Evolutionary conservation across 2,797 vertebrate genomes (phyloP).

Genomic region (Channallabes apus): DNA sequence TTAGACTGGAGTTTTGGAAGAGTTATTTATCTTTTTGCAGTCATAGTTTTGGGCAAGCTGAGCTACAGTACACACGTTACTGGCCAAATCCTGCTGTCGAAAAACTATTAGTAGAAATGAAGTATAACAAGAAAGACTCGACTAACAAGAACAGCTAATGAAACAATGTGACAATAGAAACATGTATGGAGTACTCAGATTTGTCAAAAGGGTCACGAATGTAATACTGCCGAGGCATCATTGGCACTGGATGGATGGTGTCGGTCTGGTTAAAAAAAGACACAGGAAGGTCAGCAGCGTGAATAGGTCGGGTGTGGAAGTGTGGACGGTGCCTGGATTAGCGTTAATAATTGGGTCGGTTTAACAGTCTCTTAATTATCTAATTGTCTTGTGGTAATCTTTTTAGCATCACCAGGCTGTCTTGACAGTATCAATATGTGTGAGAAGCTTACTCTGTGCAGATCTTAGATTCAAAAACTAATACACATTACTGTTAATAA

Average conservation of each 20-base stretch:
- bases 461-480: slow-evolving; percentile 37
- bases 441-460: slow-evolving; percentile 32
- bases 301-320: not conserved
- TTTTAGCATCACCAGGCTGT: slow-evolving; percentile 48
- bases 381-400: slow-evolving; percentile 58
- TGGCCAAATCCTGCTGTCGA: slow-evolving; percentile 34
- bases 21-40: slow-evolving; percentile 52
- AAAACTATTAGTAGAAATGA: slow-evolving; percentile 15
- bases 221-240: slow-evolving; percentile 10
- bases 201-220: slow-evolving; percentile 1
- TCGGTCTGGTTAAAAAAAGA: slow-evolving; percentile 23
- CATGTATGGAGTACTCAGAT: slow-evolving; percentile 24
- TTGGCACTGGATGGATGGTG: slow-evolving; percentile 9
- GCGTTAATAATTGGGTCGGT: slow-evolving; percentile 42
- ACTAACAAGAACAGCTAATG: slow-evolving; percentile 45
- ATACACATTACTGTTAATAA: not conserved
- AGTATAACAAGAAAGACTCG: slow-evolving; percentile 30
- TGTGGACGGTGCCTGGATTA: not conserved
- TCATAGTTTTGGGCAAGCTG: slow-evolving; percentile 41
- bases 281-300: slow-evolving; percentile 19
- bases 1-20: slow-evolving; percentile 67
- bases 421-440: slow-evolving; percentile 39
- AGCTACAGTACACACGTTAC: slow-evolving; percentile 29
- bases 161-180: slow-evolving; percentile 40
- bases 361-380: slow-evolving; percentile 56